phyloP scores from a whole-genome alignment of 2,797 vertebrate genomes.

The Scleropages formosus region DNA sequence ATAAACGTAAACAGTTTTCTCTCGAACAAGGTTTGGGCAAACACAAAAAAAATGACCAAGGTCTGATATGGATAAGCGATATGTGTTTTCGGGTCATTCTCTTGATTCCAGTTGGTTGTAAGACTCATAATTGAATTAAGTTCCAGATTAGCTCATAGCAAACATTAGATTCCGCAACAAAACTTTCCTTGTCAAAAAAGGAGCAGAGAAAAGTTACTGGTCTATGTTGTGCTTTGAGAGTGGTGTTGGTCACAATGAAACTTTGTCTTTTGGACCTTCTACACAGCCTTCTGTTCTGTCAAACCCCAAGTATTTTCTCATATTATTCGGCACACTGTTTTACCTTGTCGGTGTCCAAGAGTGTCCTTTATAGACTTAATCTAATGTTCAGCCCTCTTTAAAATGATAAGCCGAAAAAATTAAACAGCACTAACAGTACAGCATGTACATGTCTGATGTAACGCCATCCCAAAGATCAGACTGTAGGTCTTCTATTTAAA shows the following conservation, averaged over 20 bases:
- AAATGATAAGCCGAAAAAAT: slow-evolving; percentile 5
- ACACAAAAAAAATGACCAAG: not conserved
- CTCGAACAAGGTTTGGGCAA: slow-evolving; percentile 9
- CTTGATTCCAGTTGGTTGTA: not conserved
- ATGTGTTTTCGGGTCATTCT: not conserved
- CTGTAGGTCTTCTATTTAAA: not conserved
- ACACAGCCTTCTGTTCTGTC: not conserved
- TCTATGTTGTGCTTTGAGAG: not conserved
- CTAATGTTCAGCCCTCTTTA: not conserved
- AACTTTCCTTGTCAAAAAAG: not conserved
- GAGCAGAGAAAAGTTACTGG: not conserved
- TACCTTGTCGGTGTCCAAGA: not conserved
- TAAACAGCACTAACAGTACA: not conserved
- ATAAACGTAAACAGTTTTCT: not conserved
- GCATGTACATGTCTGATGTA: not conserved
- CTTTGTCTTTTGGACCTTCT: not conserved
- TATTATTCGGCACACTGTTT: not conserved
- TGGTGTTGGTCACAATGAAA: not conserved
- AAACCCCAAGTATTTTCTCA: not conserved
- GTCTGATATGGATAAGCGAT: not conserved
- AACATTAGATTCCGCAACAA: not conserved
- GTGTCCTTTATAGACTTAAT: not conserved
- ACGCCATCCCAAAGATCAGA: slow-evolving; percentile 1
- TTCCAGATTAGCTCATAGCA: not conserved
- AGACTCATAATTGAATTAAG: not conserved